Conservation (phyloP, 2,797 vertebrate genomes). For the Scyliorhinus canicula region DNA sequence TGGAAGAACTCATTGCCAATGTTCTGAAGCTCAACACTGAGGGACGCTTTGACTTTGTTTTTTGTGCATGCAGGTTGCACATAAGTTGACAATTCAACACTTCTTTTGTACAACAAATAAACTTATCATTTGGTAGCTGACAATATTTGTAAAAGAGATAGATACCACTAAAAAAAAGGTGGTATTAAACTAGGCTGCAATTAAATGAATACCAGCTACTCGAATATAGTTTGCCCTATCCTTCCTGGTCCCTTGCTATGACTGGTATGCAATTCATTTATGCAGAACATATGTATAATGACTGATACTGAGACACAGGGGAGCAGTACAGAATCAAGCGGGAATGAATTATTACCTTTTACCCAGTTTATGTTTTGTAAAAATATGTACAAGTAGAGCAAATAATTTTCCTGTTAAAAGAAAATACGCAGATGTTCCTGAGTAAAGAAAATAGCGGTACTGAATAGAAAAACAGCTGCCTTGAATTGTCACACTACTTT, state of each 20-base stretch:
- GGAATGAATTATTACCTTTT: slow-evolving; percentile 29
- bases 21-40: neutral
- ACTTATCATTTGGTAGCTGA: neutral
- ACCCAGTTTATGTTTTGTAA: neutral
- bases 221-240: neutral
- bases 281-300: neutral
- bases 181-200: neutral
- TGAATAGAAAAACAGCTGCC: neutral
- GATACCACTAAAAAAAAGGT: neutral
- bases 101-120: neutral
- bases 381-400: neutral
- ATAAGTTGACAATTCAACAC: neutral
- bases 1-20: neutral
- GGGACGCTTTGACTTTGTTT: neutral
- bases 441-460: neutral
- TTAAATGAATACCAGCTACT: neutral
- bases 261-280: neutral
- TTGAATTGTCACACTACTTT: neutral
- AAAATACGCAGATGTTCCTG: neutral
- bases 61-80: neutral
- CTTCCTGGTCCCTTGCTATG: slow-evolving; percentile 20
- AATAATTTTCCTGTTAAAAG: slow-evolving; percentile 1
- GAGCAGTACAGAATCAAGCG: neutral
- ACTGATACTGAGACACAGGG: neutral
- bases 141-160: neutral